Evolutionary conservation across 2,888 invertebrate species (phyloP).

Genomic region (Acleris holmiana): DNA sequence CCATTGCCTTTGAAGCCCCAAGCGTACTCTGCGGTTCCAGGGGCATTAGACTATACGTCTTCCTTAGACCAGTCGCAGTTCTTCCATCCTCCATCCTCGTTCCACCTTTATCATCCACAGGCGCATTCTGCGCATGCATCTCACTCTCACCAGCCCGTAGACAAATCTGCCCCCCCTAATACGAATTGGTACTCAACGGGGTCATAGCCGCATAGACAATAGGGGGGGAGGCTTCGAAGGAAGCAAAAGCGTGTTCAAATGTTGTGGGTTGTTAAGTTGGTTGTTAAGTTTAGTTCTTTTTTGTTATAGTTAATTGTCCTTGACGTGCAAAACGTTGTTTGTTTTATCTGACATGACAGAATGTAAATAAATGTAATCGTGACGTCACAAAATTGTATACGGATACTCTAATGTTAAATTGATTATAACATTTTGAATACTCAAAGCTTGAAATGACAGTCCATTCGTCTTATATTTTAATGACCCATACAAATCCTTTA

Average conservation of each 20-base stretch:
- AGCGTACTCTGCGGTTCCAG: constrained; percentile 91
- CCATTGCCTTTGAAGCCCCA: constrained; percentile 94
- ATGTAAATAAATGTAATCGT: constrained; percentile 40
- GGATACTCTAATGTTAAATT: constrained; percentile 45
- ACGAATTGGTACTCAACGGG: constrained; percentile 92
- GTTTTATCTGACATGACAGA: constrained; percentile 20
- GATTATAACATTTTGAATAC: constrained; percentile 26
- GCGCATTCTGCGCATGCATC: constrained; percentile 74
- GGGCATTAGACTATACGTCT: constrained; percentile 87
- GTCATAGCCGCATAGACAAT: constrained; percentile 84
- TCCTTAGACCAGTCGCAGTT: constrained; percentile 93
- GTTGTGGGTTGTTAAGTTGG: constrained; percentile 41
- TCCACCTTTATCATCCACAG: constrained; percentile 94
- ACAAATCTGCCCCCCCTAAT: constrained; percentile 87
- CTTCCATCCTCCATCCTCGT: constrained; percentile 91
- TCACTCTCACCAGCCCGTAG: constrained; percentile 72
- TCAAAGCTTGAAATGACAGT: constrained; percentile 31
- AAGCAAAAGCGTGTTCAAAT: constrained; percentile 41
- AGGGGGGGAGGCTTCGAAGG: constrained; percentile 39
- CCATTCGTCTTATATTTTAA: constrained; percentile 5
- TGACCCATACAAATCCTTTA: constrained; percentile 30
- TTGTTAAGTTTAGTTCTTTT: constrained; percentile 58
- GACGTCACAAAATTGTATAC: constrained; percentile 61
- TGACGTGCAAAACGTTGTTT: constrained; percentile 15
- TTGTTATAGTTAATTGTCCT: constrained; percentile 48